A percentile compares a stretch with the other conserved stretches of the same genome.
These are phyloP conservation scores for Gambusia affinis DNA, from an alignment of 2,113 vertebrate genomes.

Conservation along the genomic window DNA sequence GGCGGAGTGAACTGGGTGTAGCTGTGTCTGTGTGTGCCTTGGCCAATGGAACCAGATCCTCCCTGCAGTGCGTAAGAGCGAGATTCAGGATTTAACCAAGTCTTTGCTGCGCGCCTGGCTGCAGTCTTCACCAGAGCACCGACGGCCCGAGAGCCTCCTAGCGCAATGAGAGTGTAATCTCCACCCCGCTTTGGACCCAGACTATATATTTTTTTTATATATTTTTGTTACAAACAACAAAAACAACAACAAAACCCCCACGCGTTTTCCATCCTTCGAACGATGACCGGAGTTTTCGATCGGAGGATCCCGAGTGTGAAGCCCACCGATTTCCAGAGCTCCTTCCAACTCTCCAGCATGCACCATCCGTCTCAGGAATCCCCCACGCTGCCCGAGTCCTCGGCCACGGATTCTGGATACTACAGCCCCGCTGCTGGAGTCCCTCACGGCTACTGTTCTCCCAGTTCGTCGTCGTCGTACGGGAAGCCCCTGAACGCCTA, in stretches of 20 bases:
- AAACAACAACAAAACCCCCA: slow-evolving; percentile 52
- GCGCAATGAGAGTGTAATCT: slow-evolving; percentile 77
- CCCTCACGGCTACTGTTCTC: slow-evolving; percentile 95
- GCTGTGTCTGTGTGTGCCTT: slow-evolving; percentile 85
- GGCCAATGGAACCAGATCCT: slow-evolving; percentile 99
- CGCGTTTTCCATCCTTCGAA: slow-evolving; percentile 54
- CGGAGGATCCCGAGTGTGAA: slow-evolving; percentile 93
- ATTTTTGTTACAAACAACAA: background rate
- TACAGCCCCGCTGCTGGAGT: slow-evolving; percentile 92
- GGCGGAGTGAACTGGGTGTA: slow-evolving; percentile 93
- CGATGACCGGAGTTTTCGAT: slow-evolving; percentile 99
- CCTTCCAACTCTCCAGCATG: slow-evolving; percentile 92
- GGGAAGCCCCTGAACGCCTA: slow-evolving; percentile 95
- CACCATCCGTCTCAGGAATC: slow-evolving; percentile 94
- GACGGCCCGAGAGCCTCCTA: slow-evolving; percentile 71
- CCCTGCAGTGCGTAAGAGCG: slow-evolving; percentile 99
- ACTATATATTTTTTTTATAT: slow-evolving; percentile 33
- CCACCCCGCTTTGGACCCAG: slow-evolving; percentile 63
- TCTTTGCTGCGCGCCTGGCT: slow-evolving; percentile 92
- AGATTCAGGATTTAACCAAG: slow-evolving; percentile 99
- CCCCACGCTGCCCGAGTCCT: slow-evolving; percentile 96
- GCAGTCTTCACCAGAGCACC: slow-evolving; percentile 89
- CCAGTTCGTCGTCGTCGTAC: slow-evolving; percentile 90
- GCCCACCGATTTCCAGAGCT: slow-evolving; percentile 90
- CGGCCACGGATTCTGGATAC: slow-evolving; percentile 97